Base-by-base conservation (phyloP, 2,888 invertebrate species). In the Suillia variegata region DNA sequence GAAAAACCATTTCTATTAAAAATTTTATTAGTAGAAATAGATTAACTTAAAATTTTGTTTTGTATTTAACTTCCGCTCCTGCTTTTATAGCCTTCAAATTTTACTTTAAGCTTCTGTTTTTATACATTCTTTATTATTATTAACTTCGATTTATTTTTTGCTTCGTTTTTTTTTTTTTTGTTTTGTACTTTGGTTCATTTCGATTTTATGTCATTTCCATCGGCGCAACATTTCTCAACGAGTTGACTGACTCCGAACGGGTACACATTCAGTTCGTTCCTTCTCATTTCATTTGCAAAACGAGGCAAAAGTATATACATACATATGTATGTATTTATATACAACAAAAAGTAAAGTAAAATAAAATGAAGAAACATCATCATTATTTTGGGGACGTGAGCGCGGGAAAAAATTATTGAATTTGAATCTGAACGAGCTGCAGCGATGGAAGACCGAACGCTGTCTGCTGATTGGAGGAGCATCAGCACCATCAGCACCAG, bases 331-430 rank as follows among this genome's bases (percentile, higher is more conserved):
- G n/a, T n/a, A n/a, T n/a, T n/a, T n/a, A n/a, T n/a, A n/a, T n/a
- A 45, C 18, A 20, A 18, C 5, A 45, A 45, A 45, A 45, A 45
- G 3, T 45, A 45, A 17, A 45, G 5, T 45, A 13, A 17, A 45
- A 45, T 20, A 13, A 45, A 45, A 20, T 18, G 18, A 20, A 45
- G 4, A 4, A 38, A 18, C 45, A 18, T 45, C 45, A 45, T 45
- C 13, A 45, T 45, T 45, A 45, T 45, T 45, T 45, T 45, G 15
- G 24, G 21, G 55, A 53, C 51, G 21, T 33, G 34, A 56, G 48
- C 56, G 50, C 26, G 24, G 56, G 18, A 53, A 53, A 62, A 65
- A 69, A 70, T 67, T 67, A 69, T 70, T 66, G 70, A 70, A 69
- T 70, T 70, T 67, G 65, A 69, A 69, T 59, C 54, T 53, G 34